Base-by-base conservation (phyloP, 2,113 vertebrate species). In the Ovibos moschatus region DNA sequence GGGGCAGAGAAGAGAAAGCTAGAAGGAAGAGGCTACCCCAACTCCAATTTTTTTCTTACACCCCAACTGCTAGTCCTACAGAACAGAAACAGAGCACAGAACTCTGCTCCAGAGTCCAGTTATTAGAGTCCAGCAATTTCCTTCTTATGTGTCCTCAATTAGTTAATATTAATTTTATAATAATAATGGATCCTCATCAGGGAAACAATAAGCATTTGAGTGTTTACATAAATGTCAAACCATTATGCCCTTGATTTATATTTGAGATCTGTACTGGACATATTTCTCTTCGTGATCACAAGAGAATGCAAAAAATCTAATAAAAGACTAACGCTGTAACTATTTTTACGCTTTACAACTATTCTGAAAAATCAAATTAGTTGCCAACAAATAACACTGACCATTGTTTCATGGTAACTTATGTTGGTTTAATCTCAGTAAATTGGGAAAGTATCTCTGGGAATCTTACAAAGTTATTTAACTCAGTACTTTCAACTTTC, bases 91-190 rank as follows among this genome's bases (percentile, higher is more conserved):
- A 43, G 60, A 79, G 23, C 17, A 23, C 30, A 84, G 8, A 83
- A 90, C 62, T 30, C 45, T 28, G 17, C 11, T 16, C 78, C 43
- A 27, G 30, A 58, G 40, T n/a, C 67, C 62, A 84, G 62, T 13
- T 17, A 53, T 27, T 7, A 19, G 64, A 84, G 51, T 6, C 51
- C 30, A 60, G 55, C 62, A 50, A 83, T 47, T 71, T 57, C 89
- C 82, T 81, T 9, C 81, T 82, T 10, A 60, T 60, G 23, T 83
- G 17, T 40, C 36, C 21, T 96, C 57, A 58, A 51, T 88, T 45
- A 96, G 67, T 43, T 87, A 95, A 58, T 53, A 94, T n/a, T 95
- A 89, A 96, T 62, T 94, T 94, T 45, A 85, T 74, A 84, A 83
- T n/a, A 85, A 58, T 51, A 93, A 78, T 21, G 55, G 86, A 83